Evolutionary conservation across 2,888 invertebrate species (phyloP).

Genomic region (Cryptosula pallasiana): DNA sequence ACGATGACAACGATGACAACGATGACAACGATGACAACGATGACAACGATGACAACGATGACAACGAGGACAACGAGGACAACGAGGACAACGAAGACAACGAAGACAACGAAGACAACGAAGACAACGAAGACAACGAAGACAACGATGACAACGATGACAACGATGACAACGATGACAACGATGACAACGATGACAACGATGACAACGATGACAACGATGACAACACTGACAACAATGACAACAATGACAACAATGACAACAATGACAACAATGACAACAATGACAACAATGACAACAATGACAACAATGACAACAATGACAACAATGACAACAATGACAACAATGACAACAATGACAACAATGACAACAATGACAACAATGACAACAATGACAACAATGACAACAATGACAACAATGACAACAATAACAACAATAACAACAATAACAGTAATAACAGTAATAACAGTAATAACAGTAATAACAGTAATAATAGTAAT

Average conservation of each 20-base stretch:
- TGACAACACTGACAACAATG: background rate
- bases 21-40: background rate
- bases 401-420: background rate
- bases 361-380: too few species aligned
- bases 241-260: background rate
- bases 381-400: background rate
- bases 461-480: background rate
- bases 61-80: background rate
- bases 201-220: background rate
- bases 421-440: too few species aligned
- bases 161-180: background rate
- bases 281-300: background rate
- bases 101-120: background rate
- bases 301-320: background rate
- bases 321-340: background rate
- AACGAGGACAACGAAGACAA: background rate
- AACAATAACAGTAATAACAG: background rate
- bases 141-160: background rate
- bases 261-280: background rate
- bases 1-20: background rate
- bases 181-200: background rate
- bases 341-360: too few species aligned
- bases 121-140: background rate
- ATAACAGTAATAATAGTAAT: background rate
- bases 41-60: constrained; percentile 15